Base-by-base conservation (phyloP, 2,113 vertebrate genomes). In the Cariama cristata region DNA sequence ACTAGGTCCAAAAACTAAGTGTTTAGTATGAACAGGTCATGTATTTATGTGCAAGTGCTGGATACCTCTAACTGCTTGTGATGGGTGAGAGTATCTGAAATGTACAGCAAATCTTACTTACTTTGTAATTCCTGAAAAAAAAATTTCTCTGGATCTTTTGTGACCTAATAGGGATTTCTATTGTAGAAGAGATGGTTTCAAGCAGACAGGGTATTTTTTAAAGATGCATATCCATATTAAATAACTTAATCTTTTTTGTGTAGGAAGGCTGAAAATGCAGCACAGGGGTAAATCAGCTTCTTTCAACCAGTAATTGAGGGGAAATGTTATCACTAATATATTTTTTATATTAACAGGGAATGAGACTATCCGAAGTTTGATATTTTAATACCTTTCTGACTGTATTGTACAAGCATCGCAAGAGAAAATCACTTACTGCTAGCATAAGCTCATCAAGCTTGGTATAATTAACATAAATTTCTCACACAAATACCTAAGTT, bases 361-460 rank as follows among this genome's bases (percentile, higher is more conserved):
- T 69, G 84, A 95, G 93, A 89, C 75, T 95, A 94, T 91, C 89
- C 2, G 0, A 87, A 94, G 89, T 95, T 93, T 93, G 97, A 94
- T 97, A 96, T 97, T 96, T 95, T 96, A 95, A 94, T 94, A 94
- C 91, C 93, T 95, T 96, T 95, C 95, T 95, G 85, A 85, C 88
- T 93, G 95, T 44, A 94, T 96, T 93, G 94, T 96, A 28, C 60
- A 26, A 93, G 74, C 74, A 67, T 89, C 5, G 35, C 81, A 63
- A 86, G 87, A 94, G 93, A 93, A 97, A 96, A 97, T 95, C 94
- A 97, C 94, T 96, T 96, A 97, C 71, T 77, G 93, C 90, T 86
- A 66, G 66, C 81, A 55, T 97, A 97, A 97, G 91, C 95, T 95
- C 96, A 95, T 97, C 96, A 94, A 63, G 50, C 93, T 88, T 79